Evolutionary conservation across 2,888 invertebrate genomes (phyloP).

Genomic region (Buathra laborator): DNA sequence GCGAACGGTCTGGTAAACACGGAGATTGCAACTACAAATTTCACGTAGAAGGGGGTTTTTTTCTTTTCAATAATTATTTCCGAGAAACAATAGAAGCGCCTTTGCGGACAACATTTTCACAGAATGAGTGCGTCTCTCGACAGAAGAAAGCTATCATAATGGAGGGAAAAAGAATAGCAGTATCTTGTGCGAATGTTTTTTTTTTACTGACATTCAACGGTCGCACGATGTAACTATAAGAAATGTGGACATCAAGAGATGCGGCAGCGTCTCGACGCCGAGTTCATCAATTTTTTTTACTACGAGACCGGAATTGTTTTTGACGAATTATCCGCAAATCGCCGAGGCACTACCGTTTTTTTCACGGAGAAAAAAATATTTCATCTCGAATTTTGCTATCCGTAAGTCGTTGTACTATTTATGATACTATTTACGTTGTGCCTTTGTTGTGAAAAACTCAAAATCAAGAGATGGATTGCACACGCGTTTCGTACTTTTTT

Average conservation of each 20-base stretch:
- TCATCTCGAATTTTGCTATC: no score
- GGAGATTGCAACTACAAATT: slow-evolving; percentile 15
- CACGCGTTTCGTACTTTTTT: no score
- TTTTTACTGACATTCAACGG: not conserved
- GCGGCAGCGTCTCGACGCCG: no score
- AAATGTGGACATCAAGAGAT: not conserved
- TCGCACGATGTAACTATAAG: not conserved
- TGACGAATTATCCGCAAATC: no score
- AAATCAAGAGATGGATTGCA: no score
- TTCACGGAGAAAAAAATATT: no score
- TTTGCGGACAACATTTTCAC: not conserved
- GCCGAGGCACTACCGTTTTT: no score
- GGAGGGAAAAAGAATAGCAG: not conserved
- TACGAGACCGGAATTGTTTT: no score
- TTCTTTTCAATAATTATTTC: not conserved
- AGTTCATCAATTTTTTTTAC: no score
- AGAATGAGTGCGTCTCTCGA: not conserved
- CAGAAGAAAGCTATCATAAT: not conserved
- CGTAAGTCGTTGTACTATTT: no score
- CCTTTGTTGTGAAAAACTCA: no score
- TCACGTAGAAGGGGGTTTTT: not conserved
- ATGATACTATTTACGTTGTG: no score
- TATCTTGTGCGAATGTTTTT: not conserved
- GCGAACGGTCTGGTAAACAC: not conserved
- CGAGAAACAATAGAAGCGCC: not conserved